Base-by-base conservation (phyloP, 1,140 invertebrate species). In the Yoshiicerus persimilis region DNA sequence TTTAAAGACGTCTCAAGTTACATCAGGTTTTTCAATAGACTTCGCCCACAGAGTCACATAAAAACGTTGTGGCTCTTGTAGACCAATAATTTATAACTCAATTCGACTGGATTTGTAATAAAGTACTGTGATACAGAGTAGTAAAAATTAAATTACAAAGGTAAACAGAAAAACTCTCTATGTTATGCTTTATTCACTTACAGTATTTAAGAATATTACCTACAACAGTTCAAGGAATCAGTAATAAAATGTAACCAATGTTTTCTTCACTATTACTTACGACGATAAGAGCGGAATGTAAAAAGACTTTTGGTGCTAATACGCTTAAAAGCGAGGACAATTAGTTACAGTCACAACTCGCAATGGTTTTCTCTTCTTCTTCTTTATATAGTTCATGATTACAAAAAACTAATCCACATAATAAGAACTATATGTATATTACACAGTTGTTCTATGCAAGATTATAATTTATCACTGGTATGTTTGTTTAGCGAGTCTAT, bases 71-170 rank as follows among this genome's bases (percentile, higher is more conserved):
- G 75, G 75, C 32, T 11, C 32, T 36, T 80, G 32, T 80, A 80
- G 16, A 36, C 75, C n/a, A 80, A 80, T 80, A 80, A 80, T 80
- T 80, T 80, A 80, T 80, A 80, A 80, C 75, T 80, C 75, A 80
- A 80, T 80, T 80, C 38, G 75, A 80, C 75, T 32, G n/a, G 75
- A 80, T 80, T 80, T 80, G 75, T 80, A 80, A n/a, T 70, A 70
- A 30, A 70, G 64, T 27, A 25, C 23, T 30, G 64, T 25, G 27
- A 77, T 30, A 77, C 64, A 30, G 25, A 70, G 25, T 70, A 70
- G 66, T 70, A 70, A 30, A 36, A 80, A 32, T 38, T 34, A 36
- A 36, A 34, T 36, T n/a, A 80, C 16, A 36, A 80, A 36, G 34
- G 32, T 34, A 80, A 32, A 36, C 75, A 80, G 16, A 36, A 56